A percentile compares a stretch with the other conserved stretches of the same genome.
These are phyloP conservation scores for Watsonalla binaria DNA, from an alignment of 2,888 invertebrate species.

Conservation along the genomic window DNA sequence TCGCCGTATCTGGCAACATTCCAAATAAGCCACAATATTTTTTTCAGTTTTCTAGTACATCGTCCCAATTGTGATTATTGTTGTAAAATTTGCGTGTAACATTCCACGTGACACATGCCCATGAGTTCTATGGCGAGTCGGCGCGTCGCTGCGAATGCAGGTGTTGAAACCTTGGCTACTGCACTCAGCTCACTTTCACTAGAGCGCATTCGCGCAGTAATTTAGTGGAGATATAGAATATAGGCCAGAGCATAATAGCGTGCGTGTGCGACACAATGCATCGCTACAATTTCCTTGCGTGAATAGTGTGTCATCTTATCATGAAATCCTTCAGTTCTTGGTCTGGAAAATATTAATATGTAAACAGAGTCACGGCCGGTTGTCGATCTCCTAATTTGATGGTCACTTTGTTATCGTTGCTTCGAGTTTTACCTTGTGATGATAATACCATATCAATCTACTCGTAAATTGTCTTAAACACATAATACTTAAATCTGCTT, in stretches of 20 bases:
- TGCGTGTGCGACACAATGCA: constrained; percentile 13
- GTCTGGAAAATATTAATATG: constrained; percentile 41
- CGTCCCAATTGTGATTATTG: constrained; percentile 16
- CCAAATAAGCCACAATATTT: constrained; percentile 45
- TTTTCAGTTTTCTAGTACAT: constrained; percentile 18
- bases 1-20: constrained; percentile 43
- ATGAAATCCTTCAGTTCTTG: constrained; percentile 60
- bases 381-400: constrained; percentile 74
- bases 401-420: constrained; percentile 57
- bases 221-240: constrained; percentile 29
- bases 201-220: constrained; percentile 31
- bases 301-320: constrained; percentile 62
- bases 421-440: constrained; percentile 42
- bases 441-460: constrained; percentile 40
- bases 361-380: constrained; percentile 74
- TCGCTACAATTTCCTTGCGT: constrained; percentile 24
- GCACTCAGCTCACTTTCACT: constrained; percentile 58
- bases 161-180: constrained; percentile 53
- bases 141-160: constrained; percentile 25
- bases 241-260: constrained; percentile 26
- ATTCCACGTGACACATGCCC: constrained; percentile 20
- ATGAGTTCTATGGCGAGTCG: constrained; percentile 17
- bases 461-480: not conserved
- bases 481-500: too few relatives aligned
- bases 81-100: constrained; percentile 29